Percentiles rank a stretch among this genome's conserved stretches.
Evolutionary conservation across 2,797 vertebrate species (phyloP).

Genomic region (Helicolenus hilgendorfi): DNA sequence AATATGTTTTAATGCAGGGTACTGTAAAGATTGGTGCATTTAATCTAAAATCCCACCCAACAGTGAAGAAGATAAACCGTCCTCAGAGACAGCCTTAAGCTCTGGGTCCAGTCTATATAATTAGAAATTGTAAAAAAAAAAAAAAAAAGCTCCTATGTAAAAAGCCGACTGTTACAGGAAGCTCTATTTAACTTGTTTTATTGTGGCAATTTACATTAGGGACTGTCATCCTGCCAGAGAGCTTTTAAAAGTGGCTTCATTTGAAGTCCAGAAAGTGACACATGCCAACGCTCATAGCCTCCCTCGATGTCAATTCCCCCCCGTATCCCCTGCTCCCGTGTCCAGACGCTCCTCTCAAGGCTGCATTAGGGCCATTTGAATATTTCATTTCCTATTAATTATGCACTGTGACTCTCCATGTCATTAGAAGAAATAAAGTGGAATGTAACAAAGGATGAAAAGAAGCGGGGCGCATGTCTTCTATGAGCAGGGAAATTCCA

Average conservation of each 20-base stretch:
- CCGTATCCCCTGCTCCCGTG: conserved; percentile 93
- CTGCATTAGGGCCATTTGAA: conserved; percentile 99
- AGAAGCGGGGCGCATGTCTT: conserved; percentile 95
- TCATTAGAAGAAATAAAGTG: conserved; percentile 99
- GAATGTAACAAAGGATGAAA: conserved; percentile 99
- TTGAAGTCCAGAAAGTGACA: conserved; percentile 97
- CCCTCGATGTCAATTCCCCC: conserved; percentile 93
- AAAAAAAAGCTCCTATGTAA: conserved; percentile 77
- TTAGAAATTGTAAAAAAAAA: conserved; percentile 60
- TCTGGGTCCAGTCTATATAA: conserved; percentile 57
- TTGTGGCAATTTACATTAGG: conserved; percentile 90
- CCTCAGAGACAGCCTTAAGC: conserved; percentile 50
- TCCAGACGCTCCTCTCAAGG: conserved; percentile 97
- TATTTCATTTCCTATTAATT: conserved; percentile 99
- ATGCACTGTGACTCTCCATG: conserved; percentile 99
- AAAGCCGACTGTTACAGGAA: conserved; percentile 82
- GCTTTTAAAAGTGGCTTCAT: conserved; percentile 94
- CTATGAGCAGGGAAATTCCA: conserved; percentile 95
- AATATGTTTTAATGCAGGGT: neutral
- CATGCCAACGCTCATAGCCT: conserved; percentile 95
- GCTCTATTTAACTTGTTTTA: conserved; percentile 89
- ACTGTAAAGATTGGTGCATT: conserved; percentile 47
- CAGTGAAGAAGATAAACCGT: conserved; percentile 55
- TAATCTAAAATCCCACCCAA: conserved; percentile 46
- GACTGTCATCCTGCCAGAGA: conserved; percentile 91